A percentile compares a stretch with the other conserved stretches of the same genome.
Evolutionary conservation across 2,113 vertebrate genomes (phyloP).

Genomic region (Tapirus terrestris): DNA sequence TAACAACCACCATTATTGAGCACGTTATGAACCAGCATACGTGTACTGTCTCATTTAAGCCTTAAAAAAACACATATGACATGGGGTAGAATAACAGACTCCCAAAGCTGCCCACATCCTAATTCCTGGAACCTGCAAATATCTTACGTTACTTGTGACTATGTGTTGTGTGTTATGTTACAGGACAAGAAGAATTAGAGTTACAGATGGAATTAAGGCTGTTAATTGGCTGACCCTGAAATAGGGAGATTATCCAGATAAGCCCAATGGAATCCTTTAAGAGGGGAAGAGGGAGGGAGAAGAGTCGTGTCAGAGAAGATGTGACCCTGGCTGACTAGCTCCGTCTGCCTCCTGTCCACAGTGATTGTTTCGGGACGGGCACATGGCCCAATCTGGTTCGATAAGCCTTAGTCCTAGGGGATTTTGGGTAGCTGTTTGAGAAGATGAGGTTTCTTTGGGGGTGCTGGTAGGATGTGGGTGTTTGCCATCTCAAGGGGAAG

Average conservation of each 20-base stretch:
- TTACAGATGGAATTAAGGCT: neutral
- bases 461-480: neutral
- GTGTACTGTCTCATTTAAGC: neutral
- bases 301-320: neutral
- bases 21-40: neutral
- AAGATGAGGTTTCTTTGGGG: neutral
- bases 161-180: no score
- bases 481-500: neutral
- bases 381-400: accelerated
- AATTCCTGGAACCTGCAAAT: no score
- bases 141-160: neutral
- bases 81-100: neutral
- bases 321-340: no score
- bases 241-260: neutral
- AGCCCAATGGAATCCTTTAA: neutral
- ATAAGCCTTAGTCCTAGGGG: neutral
- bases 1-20: neutral
- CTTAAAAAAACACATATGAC: neutral
- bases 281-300: neutral
- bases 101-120: neutral
- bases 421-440: neutral
- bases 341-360: neutral
- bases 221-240: neutral
- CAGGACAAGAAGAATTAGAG: neutral
- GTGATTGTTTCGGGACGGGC: neutral